A percentile compares a stretch with the other conserved stretches of the same genome.
Evolutionary conservation across 2,113 vertebrate species (phyloP).

Genomic region (Tyrannus savana): DNA sequence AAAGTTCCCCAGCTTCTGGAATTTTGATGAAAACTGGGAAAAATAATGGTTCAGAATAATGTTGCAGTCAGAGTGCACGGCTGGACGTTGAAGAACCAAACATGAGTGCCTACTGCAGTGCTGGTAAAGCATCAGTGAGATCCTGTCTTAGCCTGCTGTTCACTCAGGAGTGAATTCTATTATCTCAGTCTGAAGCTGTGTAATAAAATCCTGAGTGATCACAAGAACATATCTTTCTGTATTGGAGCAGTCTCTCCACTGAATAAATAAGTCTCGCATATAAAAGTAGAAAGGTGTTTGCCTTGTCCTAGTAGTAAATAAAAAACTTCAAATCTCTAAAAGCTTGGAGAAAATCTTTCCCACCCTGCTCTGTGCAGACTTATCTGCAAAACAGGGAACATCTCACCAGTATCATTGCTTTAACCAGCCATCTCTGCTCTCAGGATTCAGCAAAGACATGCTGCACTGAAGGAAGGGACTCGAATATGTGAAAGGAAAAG

Average conservation of each 20-base stretch:
- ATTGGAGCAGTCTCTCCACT: neutral
- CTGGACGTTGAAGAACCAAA: neutral
- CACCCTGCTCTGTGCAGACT: neutral
- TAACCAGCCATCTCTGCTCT: neutral
- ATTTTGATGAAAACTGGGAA: conserved; percentile 17
- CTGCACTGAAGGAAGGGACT: neutral
- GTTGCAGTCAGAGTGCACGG: neutral
- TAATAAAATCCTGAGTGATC: neutral
- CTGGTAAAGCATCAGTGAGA: neutral
- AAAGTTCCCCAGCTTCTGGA: conserved; percentile 21
- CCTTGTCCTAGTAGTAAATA: neutral
- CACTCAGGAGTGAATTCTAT: neutral
- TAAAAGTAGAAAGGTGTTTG: neutral
- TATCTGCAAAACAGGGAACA: neutral
- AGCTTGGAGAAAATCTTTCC: neutral
- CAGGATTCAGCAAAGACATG: neutral
- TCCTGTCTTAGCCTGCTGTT: neutral
- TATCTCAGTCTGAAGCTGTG: neutral
- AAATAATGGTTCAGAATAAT: neutral
- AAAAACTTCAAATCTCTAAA: neutral
- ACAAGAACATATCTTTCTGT: neutral
- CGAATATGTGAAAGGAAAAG: neutral
- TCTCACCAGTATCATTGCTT: neutral
- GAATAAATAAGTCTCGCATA: neutral
- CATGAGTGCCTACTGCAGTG: neutral